These are phyloP conservation scores for Tenthredo notha DNA, from an alignment of 2,888 invertebrate genomes.

Conservation along the genomic window DNA sequence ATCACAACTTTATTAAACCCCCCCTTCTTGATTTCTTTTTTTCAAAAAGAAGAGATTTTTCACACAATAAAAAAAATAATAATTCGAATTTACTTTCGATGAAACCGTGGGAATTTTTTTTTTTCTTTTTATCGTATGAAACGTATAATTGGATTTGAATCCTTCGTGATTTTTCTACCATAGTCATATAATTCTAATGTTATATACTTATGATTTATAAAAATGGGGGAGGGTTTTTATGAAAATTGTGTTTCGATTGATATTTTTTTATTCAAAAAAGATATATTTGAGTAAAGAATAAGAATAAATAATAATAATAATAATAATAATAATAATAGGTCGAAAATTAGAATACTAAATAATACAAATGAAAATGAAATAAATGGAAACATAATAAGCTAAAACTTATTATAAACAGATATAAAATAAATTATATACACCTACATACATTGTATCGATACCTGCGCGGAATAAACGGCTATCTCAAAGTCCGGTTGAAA, in stretches of 20 bases:
- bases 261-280: not conserved
- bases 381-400: conserved; percentile 69
- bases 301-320: not conserved
- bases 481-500: too few relatives aligned
- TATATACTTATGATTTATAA: not conserved
- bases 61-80: too few relatives aligned
- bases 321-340: not conserved
- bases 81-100: too few relatives aligned
- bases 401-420: conserved; percentile 40
- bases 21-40: too few relatives aligned
- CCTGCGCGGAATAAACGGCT: too few relatives aligned
- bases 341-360: not conserved
- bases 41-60: too few relatives aligned
- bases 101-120: too few relatives aligned
- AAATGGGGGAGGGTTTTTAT: not conserved
- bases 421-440: conserved; percentile 16
- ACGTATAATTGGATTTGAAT: too few relatives aligned
- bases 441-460: too few relatives aligned
- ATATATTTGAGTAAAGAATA: not conserved
- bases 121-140: too few relatives aligned
- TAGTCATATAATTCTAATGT: not conserved
- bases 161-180: too few relatives aligned
- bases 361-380: conserved; percentile 65
- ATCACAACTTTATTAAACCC: not conserved
- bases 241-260: not conserved